Base-by-base conservation (phyloP, 2,797 vertebrate genomes). In the Synanceia verrucosa region DNA sequence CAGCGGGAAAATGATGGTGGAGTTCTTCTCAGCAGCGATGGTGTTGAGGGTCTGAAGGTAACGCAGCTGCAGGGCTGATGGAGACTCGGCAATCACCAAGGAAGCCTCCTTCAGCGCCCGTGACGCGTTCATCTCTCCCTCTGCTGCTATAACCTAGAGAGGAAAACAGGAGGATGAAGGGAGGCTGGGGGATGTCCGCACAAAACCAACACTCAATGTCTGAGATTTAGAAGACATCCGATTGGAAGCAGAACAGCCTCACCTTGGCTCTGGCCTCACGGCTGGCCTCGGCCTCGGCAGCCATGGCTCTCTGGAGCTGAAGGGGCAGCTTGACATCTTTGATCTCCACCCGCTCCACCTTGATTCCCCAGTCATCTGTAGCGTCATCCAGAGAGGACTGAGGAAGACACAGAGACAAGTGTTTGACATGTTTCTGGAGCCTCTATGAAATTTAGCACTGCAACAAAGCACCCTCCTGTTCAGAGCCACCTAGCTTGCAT, bases 261-360 rank as follows among this genome's bases (percentile, higher is more conserved):
- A 98, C 98, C 96, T 99, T 99, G 59, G 98, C 98, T 79, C 97
- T 93, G 0, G 97, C 97, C 89, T 99, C 98, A 0, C 97, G 94
- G 14, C 93, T 81, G 1, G 98, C 97, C 91, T 99, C 98, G 0
- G 98, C 98, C 76, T 99, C 98, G 0, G 97, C 98, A 0, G 98
- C 98, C 97, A 99, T 99, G 1, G 97, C 97, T 72, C 98, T 96
- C 94, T 99, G 98, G 24, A 99, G 94, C 93, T 99, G 98, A 12
- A 94, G 41, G 0, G 98, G 98, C 6, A 99, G 91, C 67, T 99
- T 99, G 82, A 98, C 96, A 0, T 99, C 98, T 88, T 99, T 99
- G 73, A 99, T 99, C 86, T 99, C 98, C 89, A 99, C 98, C 0
- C 98, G 96, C 83, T 98, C 96, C 85, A 99, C 97, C 85, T 99